Evolutionary conservation across 2,888 invertebrate genomes (phyloP).

Genomic region (Nemapogon koenigi): DNA sequence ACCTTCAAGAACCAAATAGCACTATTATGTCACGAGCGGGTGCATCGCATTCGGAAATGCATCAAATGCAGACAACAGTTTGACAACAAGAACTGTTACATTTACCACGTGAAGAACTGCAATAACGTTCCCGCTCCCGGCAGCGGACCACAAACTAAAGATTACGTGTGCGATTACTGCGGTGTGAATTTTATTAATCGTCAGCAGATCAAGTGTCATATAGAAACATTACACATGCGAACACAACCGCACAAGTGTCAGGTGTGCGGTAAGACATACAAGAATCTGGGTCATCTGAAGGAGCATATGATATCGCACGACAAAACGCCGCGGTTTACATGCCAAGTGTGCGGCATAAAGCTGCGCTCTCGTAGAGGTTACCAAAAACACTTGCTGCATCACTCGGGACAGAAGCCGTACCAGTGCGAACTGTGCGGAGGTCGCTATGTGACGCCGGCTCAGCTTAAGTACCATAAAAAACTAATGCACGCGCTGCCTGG

Average conservation of each 20-base stretch:
- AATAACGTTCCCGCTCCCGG: too few relatives aligned
- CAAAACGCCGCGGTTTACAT: background rate
- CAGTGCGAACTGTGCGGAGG: background rate
- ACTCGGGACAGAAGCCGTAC: background rate
- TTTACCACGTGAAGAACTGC: too few relatives aligned
- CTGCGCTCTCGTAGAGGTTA: background rate
- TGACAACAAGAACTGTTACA: too few relatives aligned
- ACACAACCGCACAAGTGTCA: background rate
- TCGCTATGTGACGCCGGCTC: too few relatives aligned
- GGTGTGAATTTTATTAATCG: background rate
- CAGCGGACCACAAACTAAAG: too few relatives aligned
- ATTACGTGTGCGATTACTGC: slow-evolving; percentile 2
- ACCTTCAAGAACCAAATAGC: too few relatives aligned
- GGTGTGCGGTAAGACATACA: background rate
- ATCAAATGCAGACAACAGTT: too few relatives aligned
- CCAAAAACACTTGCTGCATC: background rate
- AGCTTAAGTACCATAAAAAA: too few relatives aligned
- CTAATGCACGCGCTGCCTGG: too few relatives aligned
- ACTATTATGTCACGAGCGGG: too few relatives aligned
- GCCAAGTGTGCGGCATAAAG: background rate
- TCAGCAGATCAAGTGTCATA: background rate
- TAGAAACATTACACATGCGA: background rate
- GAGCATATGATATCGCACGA: background rate
- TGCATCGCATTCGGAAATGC: too few relatives aligned
- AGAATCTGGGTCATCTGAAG: background rate